phyloP scores from a whole-genome alignment of 2,888 invertebrate species.

The Drepanosiphum platanoidis region DNA sequence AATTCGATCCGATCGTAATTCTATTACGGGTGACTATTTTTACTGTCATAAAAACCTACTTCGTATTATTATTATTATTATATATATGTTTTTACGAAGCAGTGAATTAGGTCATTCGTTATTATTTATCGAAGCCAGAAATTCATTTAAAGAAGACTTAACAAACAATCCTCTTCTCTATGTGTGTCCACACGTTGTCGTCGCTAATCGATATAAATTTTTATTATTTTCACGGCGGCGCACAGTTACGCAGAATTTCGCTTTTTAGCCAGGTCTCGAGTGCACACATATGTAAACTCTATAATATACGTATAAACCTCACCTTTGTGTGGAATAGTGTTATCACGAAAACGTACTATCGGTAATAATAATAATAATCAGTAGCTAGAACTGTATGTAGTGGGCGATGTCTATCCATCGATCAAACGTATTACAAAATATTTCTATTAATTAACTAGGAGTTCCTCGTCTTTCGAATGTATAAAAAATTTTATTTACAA shows the following conservation, averaged over 20 bases:
- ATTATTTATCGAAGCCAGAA: not conserved
- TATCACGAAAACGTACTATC: not conserved
- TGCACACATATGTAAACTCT: not conserved
- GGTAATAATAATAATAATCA: not conserved
- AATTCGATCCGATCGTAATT: too few relatives aligned
- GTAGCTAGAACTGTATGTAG: not conserved
- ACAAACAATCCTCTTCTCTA: not conserved
- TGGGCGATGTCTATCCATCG: not conserved
- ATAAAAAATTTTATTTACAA: too few relatives aligned
- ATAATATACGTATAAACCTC: not conserved
- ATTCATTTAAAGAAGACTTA: constrained; percentile 1
- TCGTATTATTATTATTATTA: not conserved
- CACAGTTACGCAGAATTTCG: not conserved
- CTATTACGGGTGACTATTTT: not conserved
- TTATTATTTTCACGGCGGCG: not conserved
- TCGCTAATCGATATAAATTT: not conserved
- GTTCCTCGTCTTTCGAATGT: too few relatives aligned
- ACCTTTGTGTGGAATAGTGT: not conserved
- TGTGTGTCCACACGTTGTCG: too few relatives aligned
- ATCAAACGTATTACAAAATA: not conserved
- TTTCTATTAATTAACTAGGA: not conserved
- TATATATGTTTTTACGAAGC: too few relatives aligned
- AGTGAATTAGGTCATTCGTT: not conserved
- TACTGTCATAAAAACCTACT: not conserved
- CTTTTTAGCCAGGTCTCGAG: not conserved